Conservation (phyloP, 2,113 vertebrate species). For the Prietella phreatophila region DNA sequence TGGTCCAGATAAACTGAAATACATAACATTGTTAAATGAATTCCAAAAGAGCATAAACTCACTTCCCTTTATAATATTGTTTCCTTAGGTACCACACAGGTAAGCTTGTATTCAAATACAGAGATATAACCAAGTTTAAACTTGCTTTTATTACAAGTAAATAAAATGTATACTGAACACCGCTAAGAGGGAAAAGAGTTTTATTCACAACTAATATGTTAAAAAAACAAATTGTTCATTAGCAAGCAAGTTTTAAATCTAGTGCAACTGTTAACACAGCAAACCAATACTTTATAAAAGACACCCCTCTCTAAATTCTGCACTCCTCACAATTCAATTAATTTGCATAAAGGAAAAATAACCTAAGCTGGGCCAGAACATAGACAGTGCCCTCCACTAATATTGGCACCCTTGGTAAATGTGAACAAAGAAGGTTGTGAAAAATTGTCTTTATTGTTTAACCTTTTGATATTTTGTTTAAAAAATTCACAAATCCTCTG, state of each 20-base stretch:
- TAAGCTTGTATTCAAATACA: background rate
- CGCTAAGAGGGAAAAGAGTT: background rate
- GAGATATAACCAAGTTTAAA: constrained; percentile 1
- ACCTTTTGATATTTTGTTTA: too few relatives aligned
- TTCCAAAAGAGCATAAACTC: background rate
- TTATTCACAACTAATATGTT: background rate
- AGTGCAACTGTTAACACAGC: background rate
- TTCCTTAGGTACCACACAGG: background rate
- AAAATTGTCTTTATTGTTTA: too few relatives aligned
- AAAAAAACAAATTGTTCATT: background rate
- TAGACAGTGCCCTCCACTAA: background rate
- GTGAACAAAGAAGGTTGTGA: too few relatives aligned
- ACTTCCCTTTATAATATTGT: constrained; percentile 5
- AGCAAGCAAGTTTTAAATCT: background rate
- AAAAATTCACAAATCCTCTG: too few relatives aligned
- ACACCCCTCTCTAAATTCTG: background rate
- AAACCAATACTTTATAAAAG: background rate
- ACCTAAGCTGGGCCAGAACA: background rate
- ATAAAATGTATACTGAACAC: background rate
- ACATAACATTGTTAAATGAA: background rate
- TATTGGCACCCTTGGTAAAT: too few relatives aligned
- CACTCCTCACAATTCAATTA: background rate
- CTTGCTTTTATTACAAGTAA: constrained; percentile 1
- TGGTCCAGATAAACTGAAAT: background rate
- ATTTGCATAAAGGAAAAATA: background rate